Evolutionary conservation across 2,888 invertebrate species (phyloP), one percentile per base, ranked within the genome.

Genomic region (Desoria tigrina): DNA sequence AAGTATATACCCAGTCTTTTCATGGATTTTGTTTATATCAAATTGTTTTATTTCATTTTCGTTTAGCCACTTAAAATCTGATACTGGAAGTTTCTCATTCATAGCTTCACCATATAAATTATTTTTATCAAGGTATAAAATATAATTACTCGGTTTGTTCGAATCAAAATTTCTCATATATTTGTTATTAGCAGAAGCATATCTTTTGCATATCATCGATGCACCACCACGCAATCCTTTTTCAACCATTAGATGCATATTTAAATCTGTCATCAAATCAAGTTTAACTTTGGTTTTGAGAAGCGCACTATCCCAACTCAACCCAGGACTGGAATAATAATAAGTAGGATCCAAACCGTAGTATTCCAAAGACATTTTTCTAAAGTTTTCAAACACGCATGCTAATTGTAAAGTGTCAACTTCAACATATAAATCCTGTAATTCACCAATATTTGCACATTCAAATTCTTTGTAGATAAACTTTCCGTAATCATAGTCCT

Each of bases 361-460:
- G 23, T 69, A 39, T 11, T 57, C 24, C 11, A 74, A 23, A 26
- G 73, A 68, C 9, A 73, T 55, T 7, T 58, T 57, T 49, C 77
- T 32, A 69, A 77, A 78, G 16, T 66, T 68, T 61, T 78, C 73
- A 66, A 78, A 77, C 0, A 76, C 69, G 51, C 74, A 71, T 7
- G 74, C 75, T 7, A 78, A 66, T 3, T 74, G 63, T 11, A 71
- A 42, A 0, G 69, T 66, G 66, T 77, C 76, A 14, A 66, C 61
- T 26, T 65, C 51, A 1, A 71, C 18, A 61, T 78, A 78, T 1
- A 77, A 24, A 63, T 74, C 73, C 37, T 71, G 71, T 51, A 74
- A 75, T 23, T 77, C 74, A 4, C 76, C 74, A 1, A 78, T 42
- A 37, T 65, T 74, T 57, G 71, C 65, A 16, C 70, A 66, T 14